Evolutionary conservation across 2,888 invertebrate genomes (phyloP).

Genomic region (Drosophila nigricruria): DNA sequence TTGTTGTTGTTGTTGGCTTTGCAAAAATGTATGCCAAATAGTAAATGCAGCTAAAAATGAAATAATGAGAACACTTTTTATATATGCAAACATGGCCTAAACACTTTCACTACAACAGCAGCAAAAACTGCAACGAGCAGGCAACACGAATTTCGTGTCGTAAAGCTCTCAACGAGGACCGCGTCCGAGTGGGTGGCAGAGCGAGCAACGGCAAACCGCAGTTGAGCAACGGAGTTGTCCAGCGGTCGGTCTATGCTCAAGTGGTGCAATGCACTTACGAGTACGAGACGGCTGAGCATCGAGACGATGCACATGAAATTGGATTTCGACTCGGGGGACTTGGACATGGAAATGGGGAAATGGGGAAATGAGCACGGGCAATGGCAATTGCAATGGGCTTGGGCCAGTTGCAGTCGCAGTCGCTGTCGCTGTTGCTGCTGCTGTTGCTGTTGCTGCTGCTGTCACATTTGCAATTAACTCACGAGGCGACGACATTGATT

Average conservation of each 20-base stretch:
- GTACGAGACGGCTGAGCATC: constrained; percentile 6
- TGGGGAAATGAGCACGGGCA: constrained; percentile 15
- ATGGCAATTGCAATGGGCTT: constrained; percentile 30
- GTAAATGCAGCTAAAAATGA: constrained; percentile 57
- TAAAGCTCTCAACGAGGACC: constrained; percentile 41
- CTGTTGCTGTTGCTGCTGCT: constrained; percentile 1
- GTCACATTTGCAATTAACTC: constrained; percentile 52
- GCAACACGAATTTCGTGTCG: constrained; percentile 64
- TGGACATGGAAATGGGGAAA: constrained; percentile 27
- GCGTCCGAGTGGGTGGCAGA: constrained; percentile 20
- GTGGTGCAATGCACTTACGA: constrained; percentile 17
- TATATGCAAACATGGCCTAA: constrained; percentile 50
- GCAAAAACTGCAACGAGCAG: constrained; percentile 31
- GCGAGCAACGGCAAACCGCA: constrained; percentile 9
- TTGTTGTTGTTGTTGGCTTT: constrained; percentile 11
- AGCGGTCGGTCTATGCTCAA: background rate
- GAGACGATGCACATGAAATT: constrained; percentile 34
- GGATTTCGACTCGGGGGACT: constrained; percentile 7
- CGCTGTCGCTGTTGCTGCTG: too few species aligned
- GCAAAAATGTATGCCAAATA: constrained; percentile 54
- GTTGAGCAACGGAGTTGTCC: constrained; percentile 10
- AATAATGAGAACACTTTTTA: constrained; percentile 61
- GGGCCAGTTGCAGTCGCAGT: constrained; percentile 17
- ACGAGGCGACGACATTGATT: constrained; percentile 72
- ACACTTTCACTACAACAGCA: constrained; percentile 62